Conservation (phyloP, 2,797 vertebrate genomes). For the Siniperca obscura region DNA sequence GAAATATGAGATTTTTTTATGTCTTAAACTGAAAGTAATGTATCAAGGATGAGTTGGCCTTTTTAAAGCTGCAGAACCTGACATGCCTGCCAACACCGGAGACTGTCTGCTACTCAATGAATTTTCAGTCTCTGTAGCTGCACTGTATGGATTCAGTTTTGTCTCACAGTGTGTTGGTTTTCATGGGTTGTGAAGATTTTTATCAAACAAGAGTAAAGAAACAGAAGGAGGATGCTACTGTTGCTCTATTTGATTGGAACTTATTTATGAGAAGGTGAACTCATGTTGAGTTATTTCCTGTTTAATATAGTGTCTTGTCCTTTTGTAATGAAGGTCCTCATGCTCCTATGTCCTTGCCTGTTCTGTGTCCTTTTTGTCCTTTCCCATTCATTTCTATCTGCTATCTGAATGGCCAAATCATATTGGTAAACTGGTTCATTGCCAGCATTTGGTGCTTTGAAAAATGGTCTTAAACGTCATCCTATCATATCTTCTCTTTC, state of each 20-base stretch:
- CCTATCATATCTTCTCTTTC: background rate
- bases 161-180: background rate
- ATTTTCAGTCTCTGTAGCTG: background rate
- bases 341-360: background rate
- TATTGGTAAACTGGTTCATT: conserved; percentile 3
- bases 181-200: background rate
- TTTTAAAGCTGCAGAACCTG: conserved; percentile 9
- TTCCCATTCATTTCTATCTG: background rate
- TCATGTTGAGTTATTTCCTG: conserved; percentile 26
- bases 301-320: conserved; percentile 14
- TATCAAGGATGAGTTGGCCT: conserved; percentile 3
- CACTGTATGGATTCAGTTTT: background rate
- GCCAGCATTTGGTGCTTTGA: background rate
- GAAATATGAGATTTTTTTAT: conserved; percentile 2
- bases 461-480: conserved; percentile 18
- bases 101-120: background rate
- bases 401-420: conserved; percentile 16
- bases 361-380: conserved; percentile 23
- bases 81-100: conserved; percentile 11
- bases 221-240: background rate
- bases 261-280: background rate
- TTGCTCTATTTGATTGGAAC: background rate
- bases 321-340: conserved; percentile 13
- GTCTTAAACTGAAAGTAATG: conserved; percentile 8
- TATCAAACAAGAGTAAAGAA: background rate